Evolutionary conservation across 2,797 vertebrate species (phyloP).

Genomic region (Molossus molossus): DNA sequence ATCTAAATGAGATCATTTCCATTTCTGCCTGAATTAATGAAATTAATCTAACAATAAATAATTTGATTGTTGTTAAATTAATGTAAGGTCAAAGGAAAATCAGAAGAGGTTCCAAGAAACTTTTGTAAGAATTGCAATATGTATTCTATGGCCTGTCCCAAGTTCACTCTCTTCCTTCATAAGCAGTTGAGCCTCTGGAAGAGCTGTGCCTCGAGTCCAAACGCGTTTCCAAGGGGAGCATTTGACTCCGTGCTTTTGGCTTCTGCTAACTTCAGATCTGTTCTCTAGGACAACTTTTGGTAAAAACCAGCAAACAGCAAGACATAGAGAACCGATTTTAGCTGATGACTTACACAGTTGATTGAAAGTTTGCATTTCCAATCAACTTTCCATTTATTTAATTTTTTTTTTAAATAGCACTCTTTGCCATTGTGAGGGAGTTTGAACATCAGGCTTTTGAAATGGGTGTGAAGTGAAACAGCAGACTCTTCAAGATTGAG

Average conservation of each 20-base stretch:
- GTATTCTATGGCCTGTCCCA: not conserved
- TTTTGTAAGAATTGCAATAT: not conserved
- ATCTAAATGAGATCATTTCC: conserved; percentile 1
- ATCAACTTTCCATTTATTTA: not conserved
- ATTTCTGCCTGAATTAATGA: not conserved
- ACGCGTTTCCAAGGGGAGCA: conserved; percentile 10
- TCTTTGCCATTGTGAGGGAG: not conserved
- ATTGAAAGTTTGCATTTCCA: not conserved
- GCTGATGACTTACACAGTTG: not conserved
- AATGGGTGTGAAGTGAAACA: conserved; percentile 7
- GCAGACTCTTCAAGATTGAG: not conserved
- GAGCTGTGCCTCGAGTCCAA: not conserved
- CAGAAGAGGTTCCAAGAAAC: not conserved
- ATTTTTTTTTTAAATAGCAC: not conserved
- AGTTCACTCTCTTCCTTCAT: not conserved
- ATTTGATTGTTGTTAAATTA: not conserved
- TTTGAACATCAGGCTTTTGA: conserved; percentile 18
- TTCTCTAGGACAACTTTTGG: conserved; percentile 14
- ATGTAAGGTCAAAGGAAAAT: conserved; percentile 11
- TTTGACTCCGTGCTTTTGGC: not conserved
- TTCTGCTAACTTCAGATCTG: conserved; percentile 52
- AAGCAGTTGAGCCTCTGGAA: not conserved
- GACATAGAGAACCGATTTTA: not conserved
- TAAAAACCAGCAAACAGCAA: conserved; percentile 50
- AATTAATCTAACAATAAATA: not conserved